Evolutionary conservation across 2,888 invertebrate species (phyloP).

Genomic region (Pyrrhia umbra): DNA sequence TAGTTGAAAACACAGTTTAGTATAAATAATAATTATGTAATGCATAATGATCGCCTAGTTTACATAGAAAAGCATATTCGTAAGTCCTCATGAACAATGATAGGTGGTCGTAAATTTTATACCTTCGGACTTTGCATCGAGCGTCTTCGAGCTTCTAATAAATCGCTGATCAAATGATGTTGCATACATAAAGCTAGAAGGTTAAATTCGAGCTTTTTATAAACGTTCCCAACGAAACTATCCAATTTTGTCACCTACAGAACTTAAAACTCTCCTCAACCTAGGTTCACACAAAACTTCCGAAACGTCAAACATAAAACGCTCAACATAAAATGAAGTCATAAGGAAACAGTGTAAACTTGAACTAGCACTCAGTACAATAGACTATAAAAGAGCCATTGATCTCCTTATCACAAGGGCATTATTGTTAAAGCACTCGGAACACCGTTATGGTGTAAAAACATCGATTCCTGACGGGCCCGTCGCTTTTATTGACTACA

Average conservation of each 20-base stretch:
- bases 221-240: neutral
- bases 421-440: conserved; percentile 48
- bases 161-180: too few species aligned
- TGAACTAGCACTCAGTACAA: conserved; percentile 51
- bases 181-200: neutral
- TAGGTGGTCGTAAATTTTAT: neutral
- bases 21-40: too few species aligned
- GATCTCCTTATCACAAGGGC: conserved; percentile 63
- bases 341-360: conserved; percentile 56
- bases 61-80: too few species aligned
- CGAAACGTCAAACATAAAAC: conserved; percentile 19
- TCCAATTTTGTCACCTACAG: neutral
- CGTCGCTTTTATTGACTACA: conserved; percentile 49
- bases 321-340: conserved; percentile 53
- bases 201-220: neutral
- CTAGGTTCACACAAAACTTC: neutral
- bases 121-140: neutral
- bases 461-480: conserved; percentile 48
- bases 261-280: neutral
- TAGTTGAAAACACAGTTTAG: too few species aligned
- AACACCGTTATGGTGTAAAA: conserved; percentile 56
- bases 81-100: too few species aligned
- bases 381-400: conserved; percentile 55
- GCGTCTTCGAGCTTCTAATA: too few species aligned
- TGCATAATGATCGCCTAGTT: too few species aligned